Conservation (phyloP, 2,113 vertebrate species). For the Cebidichthys violaceus region DNA sequence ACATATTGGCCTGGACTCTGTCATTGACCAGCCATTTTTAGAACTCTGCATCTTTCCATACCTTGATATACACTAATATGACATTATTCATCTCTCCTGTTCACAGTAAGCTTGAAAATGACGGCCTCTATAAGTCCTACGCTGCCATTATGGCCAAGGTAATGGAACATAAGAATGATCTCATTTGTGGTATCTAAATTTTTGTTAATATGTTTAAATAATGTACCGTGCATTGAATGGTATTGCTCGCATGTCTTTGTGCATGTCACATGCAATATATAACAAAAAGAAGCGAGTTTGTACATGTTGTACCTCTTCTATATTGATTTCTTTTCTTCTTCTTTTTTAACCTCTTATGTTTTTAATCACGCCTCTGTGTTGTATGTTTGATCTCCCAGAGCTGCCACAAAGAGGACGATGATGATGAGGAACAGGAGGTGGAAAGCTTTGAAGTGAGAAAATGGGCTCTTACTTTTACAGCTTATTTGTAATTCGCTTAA, state of each 20-base stretch:
- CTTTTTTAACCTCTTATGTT: neutral
- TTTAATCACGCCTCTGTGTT: neutral
- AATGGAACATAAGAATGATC: slow-evolving; percentile 44
- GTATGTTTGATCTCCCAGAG: slow-evolving; percentile 82
- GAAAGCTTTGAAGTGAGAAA: slow-evolving; percentile 95
- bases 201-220: neutral
- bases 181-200: neutral
- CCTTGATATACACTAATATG: neutral
- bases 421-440: slow-evolving; percentile 88
- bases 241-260: neutral
- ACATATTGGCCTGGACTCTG: neutral
- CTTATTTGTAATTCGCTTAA: neutral
- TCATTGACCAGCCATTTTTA: neutral
- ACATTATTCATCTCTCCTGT: slow-evolving; percentile 18
- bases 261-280: neutral
- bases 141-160: slow-evolving; percentile 97
- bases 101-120: slow-evolving; percentile 88
- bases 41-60: neutral
- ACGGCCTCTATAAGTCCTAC: slow-evolving; percentile 91
- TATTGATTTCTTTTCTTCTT: slow-evolving; percentile 4
- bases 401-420: slow-evolving; percentile 90
- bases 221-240: neutral
- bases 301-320: neutral
- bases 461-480: neutral
- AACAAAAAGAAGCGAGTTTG: neutral